phyloP scores from a whole-genome alignment of 2,888 invertebrate species.

The Baccha elongata region DNA sequence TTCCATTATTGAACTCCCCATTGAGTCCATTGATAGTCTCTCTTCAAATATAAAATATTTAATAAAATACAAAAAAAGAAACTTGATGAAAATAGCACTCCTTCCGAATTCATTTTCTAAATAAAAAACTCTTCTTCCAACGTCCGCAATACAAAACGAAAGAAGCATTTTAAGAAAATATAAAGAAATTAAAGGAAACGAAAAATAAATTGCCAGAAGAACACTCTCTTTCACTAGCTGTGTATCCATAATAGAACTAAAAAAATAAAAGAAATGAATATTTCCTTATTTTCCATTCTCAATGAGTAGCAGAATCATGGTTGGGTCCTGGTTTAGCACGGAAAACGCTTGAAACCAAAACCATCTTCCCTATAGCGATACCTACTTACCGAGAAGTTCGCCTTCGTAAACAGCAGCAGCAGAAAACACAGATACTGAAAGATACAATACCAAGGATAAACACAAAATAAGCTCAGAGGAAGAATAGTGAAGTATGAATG shows the following conservation, averaged over 20 bases:
- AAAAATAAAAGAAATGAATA: conserved; percentile 11
- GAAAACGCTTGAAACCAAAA: conserved; percentile 49
- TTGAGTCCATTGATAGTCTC: conserved; percentile 40
- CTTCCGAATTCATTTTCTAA: conserved; percentile 34
- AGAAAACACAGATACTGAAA: conserved; percentile 26
- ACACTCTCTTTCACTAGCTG: conserved; percentile 10
- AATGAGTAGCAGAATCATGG: conserved; percentile 17
- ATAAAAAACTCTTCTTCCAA: not conserved
- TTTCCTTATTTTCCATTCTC: conserved; percentile 47
- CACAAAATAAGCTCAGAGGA: conserved; percentile 23
- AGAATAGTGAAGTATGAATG: conserved; percentile 20
- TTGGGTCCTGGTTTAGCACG: not conserved
- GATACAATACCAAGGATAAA: conserved; percentile 47
- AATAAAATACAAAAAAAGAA: conserved; percentile 22
- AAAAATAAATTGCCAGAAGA: conserved; percentile 20
- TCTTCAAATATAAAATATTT: conserved; percentile 51
- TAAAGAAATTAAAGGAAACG: conserved; percentile 26
- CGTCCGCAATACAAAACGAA: not conserved
- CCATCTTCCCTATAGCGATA: conserved; percentile 2
- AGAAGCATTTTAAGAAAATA: not conserved
- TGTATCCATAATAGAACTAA: not conserved
- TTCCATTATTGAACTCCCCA: conserved; percentile 55
- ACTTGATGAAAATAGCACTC: conserved; percentile 21
- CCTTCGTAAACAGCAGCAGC: conserved; percentile 18
- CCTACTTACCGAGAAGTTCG: conserved; percentile 25